Conservation (phyloP, 2,888 invertebrate species). For the Invenusta paracnida region DNA sequence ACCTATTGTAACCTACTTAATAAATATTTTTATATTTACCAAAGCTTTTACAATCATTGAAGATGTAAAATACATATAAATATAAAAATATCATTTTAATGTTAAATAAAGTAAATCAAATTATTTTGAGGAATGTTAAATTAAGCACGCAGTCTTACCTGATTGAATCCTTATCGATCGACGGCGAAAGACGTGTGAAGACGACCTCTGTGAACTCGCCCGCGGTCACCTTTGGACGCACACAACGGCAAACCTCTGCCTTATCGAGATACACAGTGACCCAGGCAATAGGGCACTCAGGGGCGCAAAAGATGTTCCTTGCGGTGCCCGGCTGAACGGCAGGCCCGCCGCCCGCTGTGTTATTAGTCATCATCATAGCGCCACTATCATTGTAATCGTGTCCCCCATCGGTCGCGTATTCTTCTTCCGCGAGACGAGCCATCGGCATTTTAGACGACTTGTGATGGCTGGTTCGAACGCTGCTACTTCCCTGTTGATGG, state of each 20-base stretch:
- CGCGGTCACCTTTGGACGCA: constrained; percentile 36
- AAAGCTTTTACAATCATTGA: too few relatives aligned
- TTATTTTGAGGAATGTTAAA: too few relatives aligned
- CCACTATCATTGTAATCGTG: constrained; percentile 16
- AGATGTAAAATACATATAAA: too few relatives aligned
- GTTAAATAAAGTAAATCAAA: too few relatives aligned
- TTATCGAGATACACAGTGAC: constrained; percentile 52
- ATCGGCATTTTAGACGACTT: constrained; percentile 14
- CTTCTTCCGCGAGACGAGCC: constrained; percentile 36
- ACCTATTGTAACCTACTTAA: too few relatives aligned
- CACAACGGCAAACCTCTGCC: constrained; percentile 49
- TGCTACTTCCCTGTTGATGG: background rate
- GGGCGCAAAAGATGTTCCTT: background rate
- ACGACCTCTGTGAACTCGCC: constrained; percentile 48
- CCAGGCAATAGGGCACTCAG: constrained; percentile 20
- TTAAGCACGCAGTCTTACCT: constrained; percentile 46
- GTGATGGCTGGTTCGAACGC: background rate
- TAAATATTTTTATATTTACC: too few relatives aligned
- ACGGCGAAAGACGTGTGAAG: constrained; percentile 49
- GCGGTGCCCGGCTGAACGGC: background rate
- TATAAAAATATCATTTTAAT: too few relatives aligned
- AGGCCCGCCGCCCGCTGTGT: background rate
- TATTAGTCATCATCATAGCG: background rate
- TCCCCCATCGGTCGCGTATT: constrained; percentile 12
- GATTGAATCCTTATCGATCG: constrained; percentile 51